phyloP scores from a whole-genome alignment of 1,140 invertebrate genomes.

The Chionoecetes opilio region DNA sequence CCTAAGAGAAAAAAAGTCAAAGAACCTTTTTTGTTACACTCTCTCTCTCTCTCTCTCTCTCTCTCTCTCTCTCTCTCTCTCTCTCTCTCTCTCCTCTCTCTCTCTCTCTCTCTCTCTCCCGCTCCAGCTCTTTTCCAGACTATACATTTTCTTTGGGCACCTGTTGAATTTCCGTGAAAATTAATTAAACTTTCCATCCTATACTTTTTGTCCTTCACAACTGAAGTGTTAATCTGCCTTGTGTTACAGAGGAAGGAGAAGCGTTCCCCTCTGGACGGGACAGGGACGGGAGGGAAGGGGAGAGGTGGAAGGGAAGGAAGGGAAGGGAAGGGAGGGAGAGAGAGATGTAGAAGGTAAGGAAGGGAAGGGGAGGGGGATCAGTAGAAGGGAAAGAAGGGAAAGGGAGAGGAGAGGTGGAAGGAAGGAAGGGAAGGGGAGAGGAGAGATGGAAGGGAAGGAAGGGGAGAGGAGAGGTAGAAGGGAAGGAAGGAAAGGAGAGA shows the following conservation, averaged over 20 bases:
- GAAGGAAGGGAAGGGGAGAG: too few species aligned
- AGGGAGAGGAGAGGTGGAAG: too few species aligned
- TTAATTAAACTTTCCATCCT: constrained; percentile 21
- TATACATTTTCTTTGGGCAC: not conserved
- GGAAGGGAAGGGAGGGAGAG: not conserved
- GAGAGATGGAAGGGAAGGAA: too few species aligned
- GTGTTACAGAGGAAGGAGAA: not conserved
- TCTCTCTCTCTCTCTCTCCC: not conserved
- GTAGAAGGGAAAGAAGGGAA: too few species aligned
- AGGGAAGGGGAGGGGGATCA: too few species aligned
- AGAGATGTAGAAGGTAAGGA: not conserved
- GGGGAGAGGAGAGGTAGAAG: too few species aligned
- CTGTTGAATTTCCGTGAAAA: constrained; percentile 17
- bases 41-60: not conserved
- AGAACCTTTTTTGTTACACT: not conserved
- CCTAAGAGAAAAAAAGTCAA: too few species aligned
- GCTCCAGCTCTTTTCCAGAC: not conserved
- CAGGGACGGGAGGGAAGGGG: not conserved
- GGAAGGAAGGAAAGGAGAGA: too few species aligned
- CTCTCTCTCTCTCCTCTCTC: not conserved
- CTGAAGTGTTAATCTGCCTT: constrained; percentile 7
- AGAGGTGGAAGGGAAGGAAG: not conserved
- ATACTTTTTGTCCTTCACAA: not conserved
- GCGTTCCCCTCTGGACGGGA: not conserved
- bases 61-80: not conserved